These are phyloP conservation scores for Montipora foliosa DNA, from an alignment of 64 coral and sea anemone genomes.

Conservation along the genomic window DNA sequence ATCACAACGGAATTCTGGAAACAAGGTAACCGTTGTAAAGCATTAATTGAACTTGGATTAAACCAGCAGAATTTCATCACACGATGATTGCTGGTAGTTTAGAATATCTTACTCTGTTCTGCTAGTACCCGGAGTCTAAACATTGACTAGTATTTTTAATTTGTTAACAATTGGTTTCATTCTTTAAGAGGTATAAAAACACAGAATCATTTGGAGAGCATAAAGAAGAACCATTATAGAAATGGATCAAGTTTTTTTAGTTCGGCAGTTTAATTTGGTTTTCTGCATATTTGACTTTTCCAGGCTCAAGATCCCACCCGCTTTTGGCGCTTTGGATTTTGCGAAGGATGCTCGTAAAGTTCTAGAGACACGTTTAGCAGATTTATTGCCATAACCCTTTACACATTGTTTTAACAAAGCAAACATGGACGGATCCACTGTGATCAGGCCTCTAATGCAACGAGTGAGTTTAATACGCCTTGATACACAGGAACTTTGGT, in stretches of 20 bases:
- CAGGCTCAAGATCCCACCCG: conserved; percentile 93
- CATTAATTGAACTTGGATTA: neutral
- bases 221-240: too few relatives aligned
- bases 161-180: too few relatives aligned
- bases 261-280: too few relatives aligned
- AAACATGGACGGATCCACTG: conserved; percentile 70
- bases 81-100: too few relatives aligned
- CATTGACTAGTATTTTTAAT: too few relatives aligned
- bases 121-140: too few relatives aligned
- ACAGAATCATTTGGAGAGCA: too few relatives aligned
- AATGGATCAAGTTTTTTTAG: too few relatives aligned
- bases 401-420: conserved; percentile 92
- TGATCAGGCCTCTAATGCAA: conserved; percentile 79
- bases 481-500: too few relatives aligned
- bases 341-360: conserved; percentile 69
- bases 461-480: too few relatives aligned
- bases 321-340: conserved; percentile 69
- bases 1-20: conserved; percentile 89
- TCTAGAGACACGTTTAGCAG: conserved; percentile 77
- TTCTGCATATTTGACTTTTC: neutral
- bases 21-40: conserved; percentile 58
- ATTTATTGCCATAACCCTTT: conserved; percentile 92
- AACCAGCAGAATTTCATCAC: neutral
- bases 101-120: too few relatives aligned
- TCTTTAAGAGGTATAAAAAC: too few relatives aligned